Conservation (phyloP, 2,797 vertebrate species). For the Neoniphon sammara region DNA sequence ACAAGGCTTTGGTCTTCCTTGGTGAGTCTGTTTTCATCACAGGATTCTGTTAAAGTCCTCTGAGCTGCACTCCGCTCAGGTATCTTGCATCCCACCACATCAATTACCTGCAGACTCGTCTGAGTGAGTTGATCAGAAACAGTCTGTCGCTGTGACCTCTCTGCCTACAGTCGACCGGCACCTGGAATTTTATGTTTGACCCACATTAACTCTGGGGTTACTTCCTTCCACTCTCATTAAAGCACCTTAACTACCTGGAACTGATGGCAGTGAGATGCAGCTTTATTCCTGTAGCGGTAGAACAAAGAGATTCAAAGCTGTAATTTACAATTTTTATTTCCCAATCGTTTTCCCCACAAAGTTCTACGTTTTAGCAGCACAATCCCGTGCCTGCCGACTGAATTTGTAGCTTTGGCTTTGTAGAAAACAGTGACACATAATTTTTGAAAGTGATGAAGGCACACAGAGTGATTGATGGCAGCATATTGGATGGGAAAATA, state of each 20-base stretch:
- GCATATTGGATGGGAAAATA: slow-evolving; percentile 81
- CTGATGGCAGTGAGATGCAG: slow-evolving; percentile 16
- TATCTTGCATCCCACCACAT: slow-evolving; percentile 1
- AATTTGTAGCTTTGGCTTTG: slow-evolving; percentile 71
- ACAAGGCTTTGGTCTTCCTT: slow-evolving; percentile 18
- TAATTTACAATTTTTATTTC: slow-evolving; percentile 45
- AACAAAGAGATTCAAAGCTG: slow-evolving; percentile 30
- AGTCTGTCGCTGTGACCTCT: slow-evolving; percentile 20
- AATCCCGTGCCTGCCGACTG: slow-evolving; percentile 47
- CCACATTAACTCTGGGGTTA: slow-evolving; percentile 17
- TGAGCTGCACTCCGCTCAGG: slow-evolving; percentile 23
- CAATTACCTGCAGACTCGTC: neutral
- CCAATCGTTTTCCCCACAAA: slow-evolving; percentile 47
- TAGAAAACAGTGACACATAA: slow-evolving; percentile 75
- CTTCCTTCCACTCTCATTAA: slow-evolving; percentile 34
- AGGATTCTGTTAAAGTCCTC: neutral
- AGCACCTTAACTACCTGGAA: slow-evolving; percentile 20
- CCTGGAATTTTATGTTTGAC: slow-evolving; percentile 26
- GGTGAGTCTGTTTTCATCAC: slow-evolving; percentile 1
- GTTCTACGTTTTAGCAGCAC: slow-evolving; percentile 38
- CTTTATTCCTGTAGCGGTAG: slow-evolving; percentile 5
- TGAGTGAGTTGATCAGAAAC: slow-evolving; percentile 32
- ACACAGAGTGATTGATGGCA: slow-evolving; percentile 77
- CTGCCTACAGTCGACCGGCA: neutral
- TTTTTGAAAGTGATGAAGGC: slow-evolving; percentile 77